These are phyloP conservation scores for Poeciliopsis prolifica DNA, from an alignment of 2,113 vertebrate genomes.

Conservation along the genomic window DNA sequence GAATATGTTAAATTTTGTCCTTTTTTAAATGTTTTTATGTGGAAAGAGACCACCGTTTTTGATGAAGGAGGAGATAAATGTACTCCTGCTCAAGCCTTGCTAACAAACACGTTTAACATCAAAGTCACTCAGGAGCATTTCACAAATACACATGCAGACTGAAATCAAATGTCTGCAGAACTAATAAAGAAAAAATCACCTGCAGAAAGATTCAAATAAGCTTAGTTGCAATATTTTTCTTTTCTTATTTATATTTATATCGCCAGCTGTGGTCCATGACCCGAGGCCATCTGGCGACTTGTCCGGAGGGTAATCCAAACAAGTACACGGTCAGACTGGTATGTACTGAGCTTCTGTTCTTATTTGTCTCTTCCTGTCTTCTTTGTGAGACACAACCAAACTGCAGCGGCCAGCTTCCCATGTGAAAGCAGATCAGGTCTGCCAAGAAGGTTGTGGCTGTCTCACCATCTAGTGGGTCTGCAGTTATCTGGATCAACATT, in stretches of 20 bases:
- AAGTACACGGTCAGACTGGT: conserved; percentile 54
- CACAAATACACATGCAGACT: not conserved
- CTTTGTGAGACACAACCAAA: conserved; percentile 34
- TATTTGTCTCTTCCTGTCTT: conserved; percentile 56
- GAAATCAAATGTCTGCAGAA: not conserved
- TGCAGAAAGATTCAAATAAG: conserved; percentile 8
- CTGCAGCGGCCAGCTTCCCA: conserved; percentile 57
- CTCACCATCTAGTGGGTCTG: conserved; percentile 14
- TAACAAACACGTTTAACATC: conserved; percentile 7
- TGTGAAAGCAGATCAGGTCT: conserved; percentile 51
- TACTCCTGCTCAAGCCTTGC: not conserved
- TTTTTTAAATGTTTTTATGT: not conserved
- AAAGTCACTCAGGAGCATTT: conserved; percentile 5
- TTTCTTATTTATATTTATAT: conserved; percentile 31
- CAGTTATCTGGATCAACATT: not conserved
- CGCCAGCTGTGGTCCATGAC: conserved; percentile 14
- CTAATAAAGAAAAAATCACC: conserved; percentile 19
- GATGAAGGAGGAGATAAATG: conserved; percentile 26
- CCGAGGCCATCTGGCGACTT: conserved; percentile 36
- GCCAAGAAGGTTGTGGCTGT: conserved; percentile 39
- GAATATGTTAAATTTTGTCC: conserved; percentile 3
- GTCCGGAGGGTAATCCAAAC: conserved; percentile 37
- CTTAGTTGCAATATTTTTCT: not conserved
- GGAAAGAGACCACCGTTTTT: conserved; percentile 9
- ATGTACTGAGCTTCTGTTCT: conserved; percentile 65